These are phyloP conservation scores for Ictalurus punctatus DNA, from an alignment of 2,113 vertebrate genomes.

Conservation along the genomic window DNA sequence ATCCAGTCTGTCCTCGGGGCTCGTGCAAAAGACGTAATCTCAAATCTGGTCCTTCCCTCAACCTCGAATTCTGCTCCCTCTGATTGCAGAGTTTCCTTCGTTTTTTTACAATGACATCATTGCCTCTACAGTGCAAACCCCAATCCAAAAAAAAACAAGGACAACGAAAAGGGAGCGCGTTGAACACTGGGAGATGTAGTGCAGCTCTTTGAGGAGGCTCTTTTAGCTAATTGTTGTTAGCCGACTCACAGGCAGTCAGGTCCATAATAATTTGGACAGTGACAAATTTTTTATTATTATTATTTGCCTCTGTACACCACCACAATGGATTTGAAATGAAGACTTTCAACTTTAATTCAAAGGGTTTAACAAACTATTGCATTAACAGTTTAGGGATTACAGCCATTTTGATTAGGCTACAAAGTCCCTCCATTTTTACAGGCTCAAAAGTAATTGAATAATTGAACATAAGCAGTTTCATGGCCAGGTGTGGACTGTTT, in stretches of 20 bases:
- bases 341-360: too few relatives aligned
- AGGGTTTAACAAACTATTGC: too few relatives aligned
- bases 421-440: too few relatives aligned
- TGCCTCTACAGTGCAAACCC: slow-evolving; percentile 48
- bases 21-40: slow-evolving; percentile 50
- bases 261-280: too few relatives aligned
- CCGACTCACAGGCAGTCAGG: neutral
- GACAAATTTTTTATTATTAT: too few relatives aligned
- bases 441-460: too few relatives aligned
- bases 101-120: slow-evolving; percentile 67
- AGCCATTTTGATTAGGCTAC: too few relatives aligned
- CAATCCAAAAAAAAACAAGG: neutral
- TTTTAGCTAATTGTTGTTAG: neutral
- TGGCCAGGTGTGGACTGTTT: too few relatives aligned
- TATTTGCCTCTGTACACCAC: too few relatives aligned
- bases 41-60: slow-evolving; percentile 56
- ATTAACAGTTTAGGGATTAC: too few relatives aligned
- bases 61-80: slow-evolving; percentile 55
- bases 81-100: slow-evolving; percentile 59
- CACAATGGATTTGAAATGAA: too few relatives aligned
- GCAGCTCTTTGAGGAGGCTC: neutral
- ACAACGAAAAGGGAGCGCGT: neutral
- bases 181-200: slow-evolving; percentile 58
- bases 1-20: slow-evolving; percentile 66
- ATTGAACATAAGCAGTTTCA: too few relatives aligned